Evolutionary conservation across 2,888 invertebrate genomes (phyloP).

Genomic region (Proisotoma minuta): DNA sequence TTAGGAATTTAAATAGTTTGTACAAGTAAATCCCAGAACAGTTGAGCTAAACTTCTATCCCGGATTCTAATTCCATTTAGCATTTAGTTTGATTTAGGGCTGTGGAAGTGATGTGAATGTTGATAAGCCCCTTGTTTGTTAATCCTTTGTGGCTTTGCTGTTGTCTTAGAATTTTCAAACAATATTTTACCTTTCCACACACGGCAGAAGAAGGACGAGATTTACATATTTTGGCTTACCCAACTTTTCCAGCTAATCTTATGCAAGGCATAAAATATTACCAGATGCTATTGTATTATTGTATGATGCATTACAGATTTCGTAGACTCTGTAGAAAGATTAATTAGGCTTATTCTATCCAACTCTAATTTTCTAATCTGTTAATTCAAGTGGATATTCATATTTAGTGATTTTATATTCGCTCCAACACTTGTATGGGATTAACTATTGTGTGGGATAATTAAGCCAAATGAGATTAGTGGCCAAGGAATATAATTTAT

Average conservation of each 20-base stretch:
- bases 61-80: no score
- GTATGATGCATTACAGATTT: not conserved
- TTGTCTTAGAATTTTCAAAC: slow-evolving; percentile 2
- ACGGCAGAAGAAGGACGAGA: not conserved
- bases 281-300: not conserved
- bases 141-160: slow-evolving; percentile 4
- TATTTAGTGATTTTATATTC: not conserved
- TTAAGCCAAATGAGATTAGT: not conserved
- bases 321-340: not conserved
- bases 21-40: no score
- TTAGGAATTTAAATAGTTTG: no score
- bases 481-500: no score
- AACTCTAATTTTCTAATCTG: not conserved
- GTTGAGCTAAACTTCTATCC: no score
- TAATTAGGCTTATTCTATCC: not conserved
- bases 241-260: not conserved
- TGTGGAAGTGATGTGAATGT: not conserved
- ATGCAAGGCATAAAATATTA: not conserved
- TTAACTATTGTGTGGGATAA: not conserved
- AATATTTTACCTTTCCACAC: not conserved
- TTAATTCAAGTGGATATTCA: not conserved
- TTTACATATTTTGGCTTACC: not conserved
- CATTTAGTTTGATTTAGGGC: not conserved
- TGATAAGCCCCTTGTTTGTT: not conserved
- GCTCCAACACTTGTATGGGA: not conserved